Evolutionary conservation across 2,113 vertebrate species (phyloP).

Genomic region (Cranoglanis bouderius): DNA sequence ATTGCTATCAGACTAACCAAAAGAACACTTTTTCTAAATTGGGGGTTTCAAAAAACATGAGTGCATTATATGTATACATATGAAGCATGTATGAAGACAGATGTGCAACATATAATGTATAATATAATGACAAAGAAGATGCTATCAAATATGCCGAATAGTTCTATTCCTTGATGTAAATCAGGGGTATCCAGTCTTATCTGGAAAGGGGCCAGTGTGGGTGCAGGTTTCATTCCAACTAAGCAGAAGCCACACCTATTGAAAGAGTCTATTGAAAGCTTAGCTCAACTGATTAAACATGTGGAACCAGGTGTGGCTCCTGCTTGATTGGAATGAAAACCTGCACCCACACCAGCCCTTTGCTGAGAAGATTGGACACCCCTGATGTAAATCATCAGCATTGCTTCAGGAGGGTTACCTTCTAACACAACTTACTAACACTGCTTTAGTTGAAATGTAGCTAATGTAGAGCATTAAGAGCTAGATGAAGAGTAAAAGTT

Average conservation of each 20-base stretch:
- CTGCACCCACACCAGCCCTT: too few relatives aligned
- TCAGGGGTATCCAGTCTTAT: too few relatives aligned
- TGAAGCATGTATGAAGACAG: too few relatives aligned
- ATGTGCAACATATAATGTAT: too few relatives aligned
- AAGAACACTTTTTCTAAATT: neutral
- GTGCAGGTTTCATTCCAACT: too few relatives aligned
- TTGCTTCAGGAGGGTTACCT: neutral
- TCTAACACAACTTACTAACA: neutral
- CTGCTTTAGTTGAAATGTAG: neutral
- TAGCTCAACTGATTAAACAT: too few relatives aligned
- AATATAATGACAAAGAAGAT: neutral
- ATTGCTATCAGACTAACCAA: neutral
- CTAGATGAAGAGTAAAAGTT: neutral
- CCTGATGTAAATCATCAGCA: neutral
- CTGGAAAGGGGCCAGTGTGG: too few relatives aligned
- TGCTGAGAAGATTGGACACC: too few relatives aligned
- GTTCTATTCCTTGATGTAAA: neutral
- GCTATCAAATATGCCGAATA: neutral
- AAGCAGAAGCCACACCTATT: too few relatives aligned
- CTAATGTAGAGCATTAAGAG: neutral
- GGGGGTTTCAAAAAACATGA: neutral
- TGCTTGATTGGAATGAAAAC: too few relatives aligned
- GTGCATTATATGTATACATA: neutral
- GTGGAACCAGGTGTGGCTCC: too few relatives aligned
- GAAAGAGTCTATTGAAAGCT: too few relatives aligned